These are phyloP conservation scores for Dicentrarchus labrax DNA, from an alignment of 2,113 vertebrate species.

Conservation along the genomic window DNA sequence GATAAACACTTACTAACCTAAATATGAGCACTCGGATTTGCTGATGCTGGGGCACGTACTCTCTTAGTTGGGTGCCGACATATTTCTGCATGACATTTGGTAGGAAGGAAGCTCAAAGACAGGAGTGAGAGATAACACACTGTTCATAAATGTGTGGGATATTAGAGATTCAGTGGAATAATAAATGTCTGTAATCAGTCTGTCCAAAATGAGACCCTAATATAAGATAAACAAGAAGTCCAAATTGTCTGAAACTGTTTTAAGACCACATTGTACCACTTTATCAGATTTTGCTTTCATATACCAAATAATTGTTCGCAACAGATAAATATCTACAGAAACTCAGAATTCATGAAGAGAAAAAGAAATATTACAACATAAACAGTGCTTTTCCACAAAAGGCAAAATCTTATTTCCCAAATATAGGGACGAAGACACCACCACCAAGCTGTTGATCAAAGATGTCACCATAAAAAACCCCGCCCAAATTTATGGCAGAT, in stretches of 20 bases:
- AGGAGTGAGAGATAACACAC: neutral
- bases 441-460: neutral
- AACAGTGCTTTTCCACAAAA: neutral
- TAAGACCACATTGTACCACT: neutral
- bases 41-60: neutral
- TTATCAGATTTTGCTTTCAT: neutral
- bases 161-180: neutral
- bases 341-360: neutral
- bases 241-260: neutral
- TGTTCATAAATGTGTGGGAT: neutral
- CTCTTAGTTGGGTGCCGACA: neutral
- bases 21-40: neutral
- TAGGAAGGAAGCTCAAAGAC: neutral
- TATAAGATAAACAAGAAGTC: neutral
- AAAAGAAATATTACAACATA: neutral
- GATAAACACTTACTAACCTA: conserved; percentile 41
- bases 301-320: neutral
- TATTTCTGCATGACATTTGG: neutral
- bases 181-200: neutral
- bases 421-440: neutral
- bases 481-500: neutral
- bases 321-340: neutral
- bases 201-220: neutral
- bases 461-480: neutral
- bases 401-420: neutral